phyloP scores from a whole-genome alignment of 2,888 invertebrate genomes.

The Stenoptilia bipunctidactyla region DNA sequence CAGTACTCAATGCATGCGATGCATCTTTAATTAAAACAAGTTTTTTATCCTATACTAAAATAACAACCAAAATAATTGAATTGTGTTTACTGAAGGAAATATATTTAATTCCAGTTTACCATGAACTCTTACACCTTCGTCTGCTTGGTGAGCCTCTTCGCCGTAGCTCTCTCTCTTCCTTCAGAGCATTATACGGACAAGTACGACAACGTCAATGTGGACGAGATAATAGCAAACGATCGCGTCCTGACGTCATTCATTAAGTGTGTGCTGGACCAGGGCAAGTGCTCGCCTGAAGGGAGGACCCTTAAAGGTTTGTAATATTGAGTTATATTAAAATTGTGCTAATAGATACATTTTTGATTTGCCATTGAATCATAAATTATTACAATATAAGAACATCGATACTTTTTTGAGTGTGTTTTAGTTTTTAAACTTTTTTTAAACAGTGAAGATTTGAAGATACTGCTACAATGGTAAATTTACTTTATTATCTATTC shows the following conservation, averaged over 20 bases:
- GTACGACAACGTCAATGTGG: slow-evolving; percentile 77
- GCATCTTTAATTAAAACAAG: no score
- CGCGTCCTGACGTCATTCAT: slow-evolving; percentile 57
- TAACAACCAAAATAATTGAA: no score
- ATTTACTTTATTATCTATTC: no score
- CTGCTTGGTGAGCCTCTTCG: slow-evolving; percentile 26
- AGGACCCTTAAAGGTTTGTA: slow-evolving; percentile 73
- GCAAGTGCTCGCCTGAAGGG: slow-evolving; percentile 73
- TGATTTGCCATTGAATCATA: not conserved
- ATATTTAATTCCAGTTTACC: slow-evolving; percentile 14
- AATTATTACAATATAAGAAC: not conserved
- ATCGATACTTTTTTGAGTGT: no score
- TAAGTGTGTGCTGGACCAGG: slow-evolving; percentile 69
- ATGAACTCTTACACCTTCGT: slow-evolving; percentile 28
- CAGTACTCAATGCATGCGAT: no score
- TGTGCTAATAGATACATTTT: no score
- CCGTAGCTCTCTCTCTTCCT: slow-evolving; percentile 17
- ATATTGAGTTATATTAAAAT: not conserved
- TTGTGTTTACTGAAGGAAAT: no score
- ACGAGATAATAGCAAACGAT: slow-evolving; percentile 75
- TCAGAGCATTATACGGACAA: slow-evolving; percentile 66
- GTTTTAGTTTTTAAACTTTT: no score
- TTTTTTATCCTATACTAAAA: no score
- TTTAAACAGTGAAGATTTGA: no score
- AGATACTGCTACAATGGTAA: no score